Base-by-base conservation (phyloP, 2,888 invertebrate genomes). In the Athetis lepigone region DNA sequence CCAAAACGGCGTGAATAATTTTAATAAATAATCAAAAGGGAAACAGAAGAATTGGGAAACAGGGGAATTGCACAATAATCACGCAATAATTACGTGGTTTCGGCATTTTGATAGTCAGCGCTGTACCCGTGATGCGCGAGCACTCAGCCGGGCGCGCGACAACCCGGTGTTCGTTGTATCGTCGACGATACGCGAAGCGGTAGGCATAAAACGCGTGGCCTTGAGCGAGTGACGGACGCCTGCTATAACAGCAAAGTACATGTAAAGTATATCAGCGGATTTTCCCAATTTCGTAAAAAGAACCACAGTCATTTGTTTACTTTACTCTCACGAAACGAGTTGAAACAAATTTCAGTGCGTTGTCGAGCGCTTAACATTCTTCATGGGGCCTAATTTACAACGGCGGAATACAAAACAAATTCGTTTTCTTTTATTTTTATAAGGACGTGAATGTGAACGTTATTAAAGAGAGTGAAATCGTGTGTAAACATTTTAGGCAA, bases 271-370 rank as follows among this genome's bases (percentile, higher is more conserved):
- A 75, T 77, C 54, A 77, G 69, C 69, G 70, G 74, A 75, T 83
- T 84, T 87, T 85, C 87, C 80, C 87, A 86, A 90, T 89, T 89
- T 88, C 83, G 81, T 83, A 80, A 84, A 85, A 85, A 82, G 81
- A 88, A 90, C 92, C 92, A 87, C 92, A 90, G 85, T 83, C 87
- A 91, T 92, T 92, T 91, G 87, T 92, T 91, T 85, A 75, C 77
- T 76, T 77, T 71, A 73, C 73, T 72, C 68, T 46, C 61, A 66
- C 77, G 63, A 86, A 90, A 90, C 88, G 85, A 90, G 88, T 85
- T 85, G 71, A 80, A 90, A 88, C 89, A 83, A 90, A 90, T 89
- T 89, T 88, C 82, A 80, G 79, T 81, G 80, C 83, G 84, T 83
- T 78, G 81, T 70, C 79, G 83, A 81, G 77, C 80, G 88, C 82